Evolutionary conservation across 2,797 vertebrate genomes (phyloP).

Genomic region (Melanitta fusca): DNA sequence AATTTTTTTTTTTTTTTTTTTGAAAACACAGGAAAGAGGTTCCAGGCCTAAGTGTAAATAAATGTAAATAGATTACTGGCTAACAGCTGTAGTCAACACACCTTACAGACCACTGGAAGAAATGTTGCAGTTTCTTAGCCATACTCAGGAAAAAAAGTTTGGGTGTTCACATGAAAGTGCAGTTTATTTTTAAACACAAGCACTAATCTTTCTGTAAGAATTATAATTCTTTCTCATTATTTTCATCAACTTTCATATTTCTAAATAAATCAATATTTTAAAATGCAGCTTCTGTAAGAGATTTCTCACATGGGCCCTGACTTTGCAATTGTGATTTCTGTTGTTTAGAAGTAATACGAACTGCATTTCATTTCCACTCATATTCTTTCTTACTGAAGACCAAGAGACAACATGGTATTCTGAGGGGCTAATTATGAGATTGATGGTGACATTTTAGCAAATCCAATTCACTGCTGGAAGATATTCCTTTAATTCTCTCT

Average conservation of each 20-base stretch:
- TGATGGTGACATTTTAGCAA: conserved; percentile 9
- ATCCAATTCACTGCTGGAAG: not conserved
- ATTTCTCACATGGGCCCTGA: not conserved
- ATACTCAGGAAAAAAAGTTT: not conserved
- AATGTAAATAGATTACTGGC: not conserved
- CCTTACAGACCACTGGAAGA: not conserved
- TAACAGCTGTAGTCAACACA: not conserved
- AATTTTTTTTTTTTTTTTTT: too few relatives aligned
- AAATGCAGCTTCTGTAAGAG: not conserved
- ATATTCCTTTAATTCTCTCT: not conserved
- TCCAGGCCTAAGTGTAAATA: not conserved
- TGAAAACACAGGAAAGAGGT: not conserved
- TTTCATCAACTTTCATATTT: not conserved
- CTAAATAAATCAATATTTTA: not conserved
- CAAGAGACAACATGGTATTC: not conserved
- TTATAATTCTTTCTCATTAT: not conserved
- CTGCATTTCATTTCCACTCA: not conserved
- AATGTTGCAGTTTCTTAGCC: not conserved
- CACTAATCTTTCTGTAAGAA: not conserved
- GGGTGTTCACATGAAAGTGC: not conserved
- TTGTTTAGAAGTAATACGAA: not conserved
- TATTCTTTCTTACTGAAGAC: not conserved
- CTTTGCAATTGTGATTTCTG: not conserved
- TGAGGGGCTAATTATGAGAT: conserved; percentile 40
- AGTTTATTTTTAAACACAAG: not conserved